phyloP scores from a whole-genome alignment of 2,888 invertebrate genomes.

The Thelaira solivaga region DNA sequence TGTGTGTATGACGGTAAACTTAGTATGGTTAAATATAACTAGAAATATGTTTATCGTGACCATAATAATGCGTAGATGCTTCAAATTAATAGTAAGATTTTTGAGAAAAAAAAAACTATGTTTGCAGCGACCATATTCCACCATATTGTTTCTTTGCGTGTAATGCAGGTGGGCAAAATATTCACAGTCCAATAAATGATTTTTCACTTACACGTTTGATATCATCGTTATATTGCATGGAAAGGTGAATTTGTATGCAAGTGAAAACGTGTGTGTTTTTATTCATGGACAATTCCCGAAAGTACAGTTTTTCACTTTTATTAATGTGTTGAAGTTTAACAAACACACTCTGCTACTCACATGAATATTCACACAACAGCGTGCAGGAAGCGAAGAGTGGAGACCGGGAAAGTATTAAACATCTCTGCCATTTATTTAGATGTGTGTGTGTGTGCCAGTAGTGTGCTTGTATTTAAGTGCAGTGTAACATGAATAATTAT shows the following conservation, averaged over 20 bases:
- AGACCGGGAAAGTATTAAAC: too few species aligned
- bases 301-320: constrained; percentile 58
- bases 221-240: background rate
- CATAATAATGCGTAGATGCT: too few species aligned
- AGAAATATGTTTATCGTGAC: background rate
- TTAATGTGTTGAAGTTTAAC: constrained; percentile 43
- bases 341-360: background rate
- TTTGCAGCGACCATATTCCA: too few species aligned
- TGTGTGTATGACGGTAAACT: too few species aligned
- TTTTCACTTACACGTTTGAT: constrained; percentile 17
- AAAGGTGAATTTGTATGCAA: background rate
- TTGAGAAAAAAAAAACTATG: too few species aligned
- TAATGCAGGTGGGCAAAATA: constrained; percentile 2
- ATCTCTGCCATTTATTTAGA: constrained; percentile 6
- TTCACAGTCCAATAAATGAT: constrained; percentile 32
- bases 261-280: background rate
- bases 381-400: constrained; percentile 2
- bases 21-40: too few species aligned
- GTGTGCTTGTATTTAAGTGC: background rate
- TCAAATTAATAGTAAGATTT: too few species aligned
- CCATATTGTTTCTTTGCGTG: too few species aligned
- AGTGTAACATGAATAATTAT: constrained; percentile 30
- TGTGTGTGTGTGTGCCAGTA: background rate
- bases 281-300: constrained; percentile 41
- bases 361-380: too few species aligned